Evolutionary conservation across 2,797 vertebrate genomes (phyloP), one percentile per base, ranked within the genome.

Genomic region (Macrochelys suwanniensis): DNA sequence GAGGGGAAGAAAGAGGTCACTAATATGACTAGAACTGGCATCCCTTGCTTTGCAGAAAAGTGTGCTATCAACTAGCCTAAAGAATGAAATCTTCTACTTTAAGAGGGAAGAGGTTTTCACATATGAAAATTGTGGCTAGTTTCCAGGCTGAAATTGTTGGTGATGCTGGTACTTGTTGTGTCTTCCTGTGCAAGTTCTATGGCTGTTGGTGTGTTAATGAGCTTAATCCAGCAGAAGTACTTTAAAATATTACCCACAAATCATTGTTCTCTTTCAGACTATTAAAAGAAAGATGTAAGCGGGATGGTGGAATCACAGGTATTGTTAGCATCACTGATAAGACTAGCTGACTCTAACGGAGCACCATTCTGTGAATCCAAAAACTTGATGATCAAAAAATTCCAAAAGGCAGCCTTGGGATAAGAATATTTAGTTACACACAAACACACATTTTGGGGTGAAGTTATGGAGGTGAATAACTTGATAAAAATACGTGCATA

Each of bases 401-500:
- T 92, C 65, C 89, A 86, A 93, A 89, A 87, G 53, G 51, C 1
- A 81, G 49, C 45, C 61, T 89, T 37, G 53, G 28, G 37, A 93
- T 49, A 82, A 86, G 65, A 92, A 91, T 65, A 88, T 82, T 74
- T 15, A 97, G 88, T 92, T 94, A 85, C n/a, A 74, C 11, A 19
- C 31, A 96, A 50, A 95, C 95, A 54, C 53, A 21, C 53, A 59
- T 59, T 65, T 65, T n/a, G 61, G 33, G 7, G 8, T 65, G 61
- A n/a, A 19, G 16, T 93, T 96, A 96, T 92, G 90, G 93, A 96
- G 53, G 88, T 74, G 77, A 94, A 85, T 94, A 94, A 93, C 89
- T 94, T 79, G 45, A 65, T 80, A 88, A 93, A 89, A 82, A 9
- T 5, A 87, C 86, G 78, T 87, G 42, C n/a, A 6, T 61, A 59